Base-by-base conservation (phyloP, 2,888 invertebrate genomes). In the Lochmaea crataegi region DNA sequence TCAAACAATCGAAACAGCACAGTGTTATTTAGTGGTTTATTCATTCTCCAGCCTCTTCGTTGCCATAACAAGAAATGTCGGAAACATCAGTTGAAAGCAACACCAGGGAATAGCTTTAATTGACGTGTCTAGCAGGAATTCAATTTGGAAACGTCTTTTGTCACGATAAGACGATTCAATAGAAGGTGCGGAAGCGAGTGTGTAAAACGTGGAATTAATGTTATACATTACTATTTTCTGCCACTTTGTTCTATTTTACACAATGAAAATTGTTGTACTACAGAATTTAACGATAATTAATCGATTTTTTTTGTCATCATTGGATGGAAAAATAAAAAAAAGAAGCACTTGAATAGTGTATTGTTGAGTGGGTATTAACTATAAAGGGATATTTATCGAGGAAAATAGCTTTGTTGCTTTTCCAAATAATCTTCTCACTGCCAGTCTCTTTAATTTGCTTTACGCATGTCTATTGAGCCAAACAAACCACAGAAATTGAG, bases 81-180 rank as follows among this genome's bases (percentile, higher is more conserved):
- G 32, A 58, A 58, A 58, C 58, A 32, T 58, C 58, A 32, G 53
- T 53, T 53, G 16, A 53, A 53, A 53, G 32, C 58, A 32, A 14
- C 58, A 58, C 12, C 26, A 32, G 32, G 58, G 58, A 58, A 58
- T 58, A 58, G 12, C 16, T 58, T 58, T 57, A 67, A 57, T 67
- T 67, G 67, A 56, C 67, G 14, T n/a, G n/a, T 58, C 22, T 67
- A 42, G 57, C 38, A 48, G 57, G 45, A 67, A 67, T 42, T 67
- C 67, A 67, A 67, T 67, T 63, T 67, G 41, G 57, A 41, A 18
- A 42, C 41, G 67, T 67, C 67, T 67, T 67, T 67, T 57, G 57
- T 58, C 45, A 32, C 57, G 57, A 18, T 67, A 41, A 58, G 58
- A 32, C 7, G 32, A 14, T 58, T 32, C 32, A 32, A 26, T 58